These are phyloP conservation scores for Scolopax mira DNA, from an alignment of 2,113 vertebrate genomes.

Conservation along the genomic window DNA sequence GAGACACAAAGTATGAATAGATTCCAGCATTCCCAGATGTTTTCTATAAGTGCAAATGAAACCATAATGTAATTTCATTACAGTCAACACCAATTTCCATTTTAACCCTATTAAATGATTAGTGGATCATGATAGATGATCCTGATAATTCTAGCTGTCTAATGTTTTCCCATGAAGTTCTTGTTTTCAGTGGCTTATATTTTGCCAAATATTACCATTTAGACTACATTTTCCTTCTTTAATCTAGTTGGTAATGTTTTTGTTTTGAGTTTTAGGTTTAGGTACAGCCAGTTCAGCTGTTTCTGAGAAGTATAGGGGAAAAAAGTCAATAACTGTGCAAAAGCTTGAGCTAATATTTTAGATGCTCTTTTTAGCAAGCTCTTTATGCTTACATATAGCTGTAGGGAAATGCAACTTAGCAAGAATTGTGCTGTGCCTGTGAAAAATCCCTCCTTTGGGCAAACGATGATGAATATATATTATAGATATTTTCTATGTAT, in stretches of 20 bases:
- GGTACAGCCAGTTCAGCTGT: not conserved
- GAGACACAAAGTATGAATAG: not conserved
- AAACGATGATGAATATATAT: not conserved
- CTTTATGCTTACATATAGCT: not conserved
- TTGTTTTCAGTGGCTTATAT: not conserved
- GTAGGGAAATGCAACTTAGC: not conserved
- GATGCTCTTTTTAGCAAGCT: not conserved
- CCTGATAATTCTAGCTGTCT: not conserved
- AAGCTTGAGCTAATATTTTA: not conserved
- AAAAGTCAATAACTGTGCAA: not conserved
- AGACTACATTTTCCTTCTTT: not conserved
- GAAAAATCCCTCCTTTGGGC: not conserved
- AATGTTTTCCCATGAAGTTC: not conserved
- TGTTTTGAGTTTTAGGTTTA: not conserved
- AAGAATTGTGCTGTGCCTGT: not conserved
- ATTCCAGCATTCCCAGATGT: slow-evolving; percentile 20
- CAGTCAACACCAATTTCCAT: slow-evolving; percentile 21
- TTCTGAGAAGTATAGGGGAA: not conserved
- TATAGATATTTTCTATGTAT: not conserved
- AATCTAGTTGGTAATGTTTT: not conserved
- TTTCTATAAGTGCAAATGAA: slow-evolving; percentile 15
- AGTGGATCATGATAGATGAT: not conserved
- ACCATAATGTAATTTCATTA: not conserved
- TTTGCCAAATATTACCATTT: not conserved
- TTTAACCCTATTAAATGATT: slow-evolving; percentile 7